phyloP scores from a whole-genome alignment of 2,888 invertebrate species.

The Encarsia formosa region DNA sequence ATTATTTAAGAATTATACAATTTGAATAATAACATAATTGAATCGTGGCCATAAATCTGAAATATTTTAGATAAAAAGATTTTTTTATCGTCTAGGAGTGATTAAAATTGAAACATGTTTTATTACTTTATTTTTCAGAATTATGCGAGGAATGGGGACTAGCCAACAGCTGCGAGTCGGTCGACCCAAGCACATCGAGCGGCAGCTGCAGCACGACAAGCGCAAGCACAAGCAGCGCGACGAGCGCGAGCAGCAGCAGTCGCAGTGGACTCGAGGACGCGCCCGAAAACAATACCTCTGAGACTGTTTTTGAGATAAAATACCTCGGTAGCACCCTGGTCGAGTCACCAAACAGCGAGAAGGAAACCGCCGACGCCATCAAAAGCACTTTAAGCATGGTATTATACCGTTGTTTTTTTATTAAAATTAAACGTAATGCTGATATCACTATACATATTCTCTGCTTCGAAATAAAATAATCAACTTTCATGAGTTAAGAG shows the following conservation, averaged over 20 bases:
- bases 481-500: too few relatives aligned
- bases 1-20: too few relatives aligned
- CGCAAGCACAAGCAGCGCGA: constrained; percentile 42
- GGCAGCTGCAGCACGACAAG: constrained; percentile 39
- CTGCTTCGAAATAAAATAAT: too few relatives aligned
- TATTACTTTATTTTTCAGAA: constrained; percentile 53
- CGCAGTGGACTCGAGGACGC: constrained; percentile 39
- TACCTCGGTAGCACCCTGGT: constrained; percentile 76
- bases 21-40: too few relatives aligned
- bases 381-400: constrained; percentile 68
- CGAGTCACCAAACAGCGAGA: constrained; percentile 70
- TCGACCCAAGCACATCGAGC: constrained; percentile 53
- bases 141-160: constrained; percentile 66
- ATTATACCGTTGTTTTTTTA: too few relatives aligned
- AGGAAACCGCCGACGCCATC: constrained; percentile 76
- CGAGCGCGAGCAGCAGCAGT: constrained; percentile 40
- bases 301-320: constrained; percentile 53
- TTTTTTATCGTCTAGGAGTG: neutral
- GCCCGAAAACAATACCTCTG: constrained; percentile 44
- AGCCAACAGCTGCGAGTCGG: constrained; percentile 60
- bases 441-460: too few relatives aligned
- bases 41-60: too few relatives aligned
- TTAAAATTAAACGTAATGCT: too few relatives aligned
- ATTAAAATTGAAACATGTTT: neutral
- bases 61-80: neutral